phyloP scores from a whole-genome alignment of 2,113 vertebrate species.

The Cololabis saira region DNA sequence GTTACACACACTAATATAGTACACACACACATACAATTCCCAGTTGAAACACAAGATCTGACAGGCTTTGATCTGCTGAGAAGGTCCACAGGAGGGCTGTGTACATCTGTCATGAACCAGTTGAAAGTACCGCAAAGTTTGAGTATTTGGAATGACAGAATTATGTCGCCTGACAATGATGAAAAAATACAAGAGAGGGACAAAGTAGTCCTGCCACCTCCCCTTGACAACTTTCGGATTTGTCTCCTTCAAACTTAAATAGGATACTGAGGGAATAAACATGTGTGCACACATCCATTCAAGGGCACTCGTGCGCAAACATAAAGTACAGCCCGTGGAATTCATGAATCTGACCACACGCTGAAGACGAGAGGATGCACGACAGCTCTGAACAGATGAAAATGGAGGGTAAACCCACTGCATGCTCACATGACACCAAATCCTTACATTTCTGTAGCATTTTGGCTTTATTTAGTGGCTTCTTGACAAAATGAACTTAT shows the following conservation, averaged over 20 bases:
- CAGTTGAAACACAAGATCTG: slow-evolving; percentile 36
- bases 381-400: background rate
- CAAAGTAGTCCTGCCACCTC: slow-evolving; percentile 1
- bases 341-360: background rate
- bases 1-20: too few relatives aligned
- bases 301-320: background rate
- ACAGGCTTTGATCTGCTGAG: slow-evolving; percentile 61
- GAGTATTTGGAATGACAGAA: slow-evolving; percentile 44
- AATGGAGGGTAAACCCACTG: background rate
- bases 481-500: slow-evolving; percentile 42
- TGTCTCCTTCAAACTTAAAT: slow-evolving; percentile 41
- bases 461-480: background rate
- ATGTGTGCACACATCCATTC: background rate
- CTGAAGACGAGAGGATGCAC: background rate
- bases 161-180: slow-evolving; percentile 14
- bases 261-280: slow-evolving; percentile 29
- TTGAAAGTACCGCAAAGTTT: slow-evolving; percentile 24
- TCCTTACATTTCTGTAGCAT: slow-evolving; percentile 6
- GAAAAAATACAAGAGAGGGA: slow-evolving; percentile 14
- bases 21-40: slow-evolving; percentile 9
- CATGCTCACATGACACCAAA: slow-evolving; percentile 2
- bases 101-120: slow-evolving; percentile 26
- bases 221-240: slow-evolving; percentile 19
- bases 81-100: slow-evolving; percentile 34
- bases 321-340: background rate